A percentile compares a stretch with the other conserved stretches of the same genome.
These are phyloP conservation scores for Cebidichthys violaceus DNA, from an alignment of 2,113 vertebrate genomes.

Conservation along the genomic window DNA sequence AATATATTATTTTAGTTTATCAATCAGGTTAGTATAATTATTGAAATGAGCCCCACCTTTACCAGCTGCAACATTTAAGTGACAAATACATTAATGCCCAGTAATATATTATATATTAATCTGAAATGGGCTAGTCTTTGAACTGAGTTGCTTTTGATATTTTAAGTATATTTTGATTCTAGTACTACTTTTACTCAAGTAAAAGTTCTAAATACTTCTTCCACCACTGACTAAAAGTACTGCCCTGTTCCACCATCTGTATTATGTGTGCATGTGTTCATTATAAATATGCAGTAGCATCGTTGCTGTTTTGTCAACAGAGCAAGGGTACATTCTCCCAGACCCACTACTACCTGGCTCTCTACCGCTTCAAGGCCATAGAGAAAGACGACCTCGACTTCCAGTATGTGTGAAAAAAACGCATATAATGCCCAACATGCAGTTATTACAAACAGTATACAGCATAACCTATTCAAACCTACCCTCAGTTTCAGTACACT, in stretches of 20 bases:
- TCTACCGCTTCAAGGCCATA: conserved; percentile 97
- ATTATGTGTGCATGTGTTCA: neutral
- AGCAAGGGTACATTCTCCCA: conserved; percentile 85
- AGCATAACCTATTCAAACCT: neutral
- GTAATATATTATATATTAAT: neutral
- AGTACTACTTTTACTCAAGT: neutral
- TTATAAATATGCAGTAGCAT: neutral
- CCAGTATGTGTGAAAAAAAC: conserved; percentile 85
- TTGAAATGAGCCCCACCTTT: too few species aligned
- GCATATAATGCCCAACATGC: neutral
- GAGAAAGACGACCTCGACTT: conserved; percentile 98
- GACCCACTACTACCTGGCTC: conserved; percentile 94
- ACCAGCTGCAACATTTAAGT: too few species aligned
- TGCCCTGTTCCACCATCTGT: neutral
- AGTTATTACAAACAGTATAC: neutral
- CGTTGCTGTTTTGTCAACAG: conserved; percentile 53
- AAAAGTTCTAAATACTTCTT: neutral
- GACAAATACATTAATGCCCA: neutral
- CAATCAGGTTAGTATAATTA: neutral
- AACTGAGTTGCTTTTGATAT: neutral
- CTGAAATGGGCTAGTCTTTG: neutral
- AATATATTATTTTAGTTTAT: neutral
- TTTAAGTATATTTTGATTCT: neutral
- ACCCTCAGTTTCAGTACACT: neutral
- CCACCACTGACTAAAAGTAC: neutral